Evolutionary conservation across 2,888 invertebrate species (phyloP).

Genomic region (Hypercompe scribonia): DNA sequence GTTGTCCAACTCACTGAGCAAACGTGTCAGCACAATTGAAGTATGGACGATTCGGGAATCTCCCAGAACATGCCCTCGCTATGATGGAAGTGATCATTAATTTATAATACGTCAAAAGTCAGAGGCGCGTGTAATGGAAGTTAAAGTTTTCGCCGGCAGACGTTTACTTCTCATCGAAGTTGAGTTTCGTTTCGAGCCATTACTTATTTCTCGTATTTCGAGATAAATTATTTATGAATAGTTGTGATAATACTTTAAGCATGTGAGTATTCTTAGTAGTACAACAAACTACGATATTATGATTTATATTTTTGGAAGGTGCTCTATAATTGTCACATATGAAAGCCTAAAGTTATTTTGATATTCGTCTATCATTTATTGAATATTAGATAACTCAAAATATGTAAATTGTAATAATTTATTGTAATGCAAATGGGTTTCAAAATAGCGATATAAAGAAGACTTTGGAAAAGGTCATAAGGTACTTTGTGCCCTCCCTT

Average conservation of each 20-base stretch:
- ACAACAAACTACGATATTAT: too few species aligned
- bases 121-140: neutral
- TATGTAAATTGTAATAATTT: neutral
- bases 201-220: neutral
- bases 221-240: neutral
- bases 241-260: neutral
- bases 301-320: too few species aligned
- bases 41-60: neutral
- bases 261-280: neutral
- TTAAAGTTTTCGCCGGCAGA: neutral
- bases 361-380: neutral
- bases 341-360: too few species aligned
- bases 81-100: neutral
- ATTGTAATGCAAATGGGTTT: neutral
- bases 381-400: neutral
- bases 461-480: neutral
- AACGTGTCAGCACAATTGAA: constrained; percentile 3
- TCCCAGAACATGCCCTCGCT: neutral
- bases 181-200: neutral
- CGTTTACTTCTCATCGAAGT: neutral
- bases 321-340: too few species aligned
- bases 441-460: neutral
- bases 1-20: constrained; percentile 7
- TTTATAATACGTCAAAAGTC: constrained; percentile 1
- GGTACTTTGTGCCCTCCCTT: neutral